These are phyloP conservation scores for Orthosia cruda DNA, from an alignment of 2,888 invertebrate species.

Conservation along the genomic window DNA sequence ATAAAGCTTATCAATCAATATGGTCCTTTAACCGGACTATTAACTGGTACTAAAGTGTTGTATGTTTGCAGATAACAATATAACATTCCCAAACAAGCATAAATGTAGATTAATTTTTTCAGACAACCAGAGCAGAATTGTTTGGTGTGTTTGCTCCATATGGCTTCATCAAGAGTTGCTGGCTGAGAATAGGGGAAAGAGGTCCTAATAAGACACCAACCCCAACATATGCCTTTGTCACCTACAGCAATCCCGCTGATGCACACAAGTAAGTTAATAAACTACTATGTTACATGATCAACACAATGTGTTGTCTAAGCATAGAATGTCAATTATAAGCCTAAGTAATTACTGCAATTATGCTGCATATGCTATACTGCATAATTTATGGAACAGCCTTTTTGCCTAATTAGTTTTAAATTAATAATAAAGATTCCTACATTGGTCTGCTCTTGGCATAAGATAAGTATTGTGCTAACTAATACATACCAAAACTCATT, in stretches of 20 bases:
- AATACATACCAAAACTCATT: neutral
- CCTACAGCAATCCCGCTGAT: conserved; percentile 89
- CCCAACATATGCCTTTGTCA: conserved; percentile 91
- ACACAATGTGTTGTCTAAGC: neutral
- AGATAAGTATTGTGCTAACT: neutral
- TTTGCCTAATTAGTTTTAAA: too few relatives aligned
- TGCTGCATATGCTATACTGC: too few relatives aligned
- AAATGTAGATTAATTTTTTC: conserved; percentile 66
- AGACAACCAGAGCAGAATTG: conserved; percentile 91
- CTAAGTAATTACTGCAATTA: too few relatives aligned
- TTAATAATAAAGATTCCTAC: too few relatives aligned
- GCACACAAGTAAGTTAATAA: conserved; percentile 88
- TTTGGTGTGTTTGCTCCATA: conserved; percentile 91
- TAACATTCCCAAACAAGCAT: neutral
- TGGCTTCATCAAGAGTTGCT: conserved; percentile 92
- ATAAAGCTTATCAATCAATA: too few relatives aligned
- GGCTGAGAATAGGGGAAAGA: conserved; percentile 88
- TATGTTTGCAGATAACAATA: neutral
- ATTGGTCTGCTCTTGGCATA: neutral
- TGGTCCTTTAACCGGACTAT: neutral
- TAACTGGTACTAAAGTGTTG: too few relatives aligned
- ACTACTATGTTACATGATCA: conserved; percentile 57
- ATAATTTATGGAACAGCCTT: too few relatives aligned
- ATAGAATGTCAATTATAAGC: too few relatives aligned
- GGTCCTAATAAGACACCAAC: conserved; percentile 80